Conservation (phyloP, 2,797 vertebrate species). For the Adrianichthys oophorus region DNA sequence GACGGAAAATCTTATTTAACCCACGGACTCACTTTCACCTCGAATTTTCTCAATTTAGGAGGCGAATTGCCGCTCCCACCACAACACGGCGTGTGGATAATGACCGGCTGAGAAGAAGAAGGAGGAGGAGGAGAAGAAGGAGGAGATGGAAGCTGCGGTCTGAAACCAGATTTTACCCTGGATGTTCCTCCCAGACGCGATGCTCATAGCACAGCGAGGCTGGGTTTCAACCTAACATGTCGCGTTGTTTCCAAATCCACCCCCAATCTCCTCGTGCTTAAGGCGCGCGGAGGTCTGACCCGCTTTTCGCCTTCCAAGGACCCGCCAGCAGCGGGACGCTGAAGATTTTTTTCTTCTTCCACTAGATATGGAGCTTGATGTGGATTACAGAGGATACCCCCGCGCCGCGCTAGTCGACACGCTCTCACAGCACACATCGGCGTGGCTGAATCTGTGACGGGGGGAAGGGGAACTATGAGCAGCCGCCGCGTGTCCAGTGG, state of each 20-base stretch:
- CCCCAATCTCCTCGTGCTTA: constrained; percentile 11
- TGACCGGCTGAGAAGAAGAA: constrained; percentile 60
- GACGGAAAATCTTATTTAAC: constrained; percentile 17
- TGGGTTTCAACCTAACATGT: constrained; percentile 34
- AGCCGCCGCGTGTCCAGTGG: constrained; percentile 22
- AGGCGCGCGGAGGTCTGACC: neutral
- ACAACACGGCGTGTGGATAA: constrained; percentile 64
- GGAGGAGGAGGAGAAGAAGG: constrained; percentile 33
- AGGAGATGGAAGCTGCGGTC: constrained; percentile 65
- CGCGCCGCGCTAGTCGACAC: constrained; percentile 53
- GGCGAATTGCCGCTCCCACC: constrained; percentile 52
- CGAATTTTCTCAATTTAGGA: constrained; percentile 11
- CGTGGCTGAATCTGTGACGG: constrained; percentile 39
- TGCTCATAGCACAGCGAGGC: constrained; percentile 31
- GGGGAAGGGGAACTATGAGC: constrained; percentile 67
- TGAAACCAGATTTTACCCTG: constrained; percentile 61
- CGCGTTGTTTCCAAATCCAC: neutral
- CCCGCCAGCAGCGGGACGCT: constrained; percentile 54
- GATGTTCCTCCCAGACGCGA: constrained; percentile 69
- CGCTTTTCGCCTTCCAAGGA: constrained; percentile 32
- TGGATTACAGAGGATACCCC: constrained; percentile 76
- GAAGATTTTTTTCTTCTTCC: constrained; percentile 27
- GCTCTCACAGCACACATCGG: constrained; percentile 27
- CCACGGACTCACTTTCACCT: neutral
- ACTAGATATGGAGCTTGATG: constrained; percentile 88